These are phyloP conservation scores for Protobothrops mucrosquamatus DNA, from an alignment of 2,113 vertebrate genomes.

Conservation along the genomic window DNA sequence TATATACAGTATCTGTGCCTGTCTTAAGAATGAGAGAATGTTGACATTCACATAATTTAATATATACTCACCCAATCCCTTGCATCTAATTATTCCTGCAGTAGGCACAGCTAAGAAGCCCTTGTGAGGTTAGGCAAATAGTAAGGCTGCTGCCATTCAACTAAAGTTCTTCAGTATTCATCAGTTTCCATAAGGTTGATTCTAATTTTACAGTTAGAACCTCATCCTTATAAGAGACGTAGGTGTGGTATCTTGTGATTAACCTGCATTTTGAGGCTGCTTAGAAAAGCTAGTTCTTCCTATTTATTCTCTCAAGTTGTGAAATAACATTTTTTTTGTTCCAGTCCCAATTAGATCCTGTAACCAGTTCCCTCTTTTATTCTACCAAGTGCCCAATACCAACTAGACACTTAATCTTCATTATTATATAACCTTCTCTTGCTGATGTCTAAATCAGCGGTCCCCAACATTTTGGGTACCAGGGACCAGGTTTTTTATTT, in stretches of 20 bases:
- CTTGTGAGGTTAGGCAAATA: rapidly evolving
- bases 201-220: not conserved
- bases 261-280: not conserved
- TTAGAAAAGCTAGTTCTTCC: not conserved
- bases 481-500: too few species aligned
- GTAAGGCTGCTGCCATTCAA: not conserved
- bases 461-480: too few species aligned
- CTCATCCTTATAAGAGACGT: not conserved
- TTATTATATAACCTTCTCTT: not conserved
- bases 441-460: not conserved
- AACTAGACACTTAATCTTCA: not conserved
- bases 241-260: not conserved
- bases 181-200: not conserved
- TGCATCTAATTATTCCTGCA: rapidly evolving
- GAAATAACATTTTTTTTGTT: not conserved
- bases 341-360: not conserved
- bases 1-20: not conserved
- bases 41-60: not conserved
- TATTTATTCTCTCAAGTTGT: not conserved
- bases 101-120: not conserved
- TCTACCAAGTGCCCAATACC: not conserved
- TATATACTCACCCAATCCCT: not conserved
- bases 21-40: not conserved
- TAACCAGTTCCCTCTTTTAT: not conserved
- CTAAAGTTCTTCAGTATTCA: not conserved